Conservation (phyloP, 2,797 vertebrate species). For the Catamblyrhynchus diadema region DNA sequence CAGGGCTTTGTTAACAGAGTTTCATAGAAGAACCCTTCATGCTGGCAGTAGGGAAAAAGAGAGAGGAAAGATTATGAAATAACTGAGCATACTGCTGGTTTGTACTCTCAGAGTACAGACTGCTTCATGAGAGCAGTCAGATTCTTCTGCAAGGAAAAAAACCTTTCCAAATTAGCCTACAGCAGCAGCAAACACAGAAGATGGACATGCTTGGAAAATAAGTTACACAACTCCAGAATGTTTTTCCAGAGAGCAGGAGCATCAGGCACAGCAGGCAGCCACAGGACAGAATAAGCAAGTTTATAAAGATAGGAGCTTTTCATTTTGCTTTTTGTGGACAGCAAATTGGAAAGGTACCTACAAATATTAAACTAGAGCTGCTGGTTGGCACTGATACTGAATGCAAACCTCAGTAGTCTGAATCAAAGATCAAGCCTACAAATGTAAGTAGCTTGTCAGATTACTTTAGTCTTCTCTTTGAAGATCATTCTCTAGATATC, state of each 20-base stretch:
- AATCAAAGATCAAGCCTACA: not conserved
- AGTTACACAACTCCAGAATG: not conserved
- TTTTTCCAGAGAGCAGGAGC: not conserved
- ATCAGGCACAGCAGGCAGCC: not conserved
- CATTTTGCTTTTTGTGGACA: not conserved
- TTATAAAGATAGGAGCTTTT: not conserved
- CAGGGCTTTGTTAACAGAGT: not conserved
- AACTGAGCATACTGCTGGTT: not conserved
- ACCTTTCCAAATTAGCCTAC: not conserved
- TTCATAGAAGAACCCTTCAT: not conserved
- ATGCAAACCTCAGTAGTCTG: not conserved
- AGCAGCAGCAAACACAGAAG: not conserved
- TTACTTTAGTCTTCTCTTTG: not conserved
- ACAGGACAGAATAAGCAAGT: not conserved
- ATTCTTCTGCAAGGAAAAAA: not conserved
- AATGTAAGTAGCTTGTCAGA: not conserved
- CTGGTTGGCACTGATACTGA: not conserved
- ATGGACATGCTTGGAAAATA: not conserved
- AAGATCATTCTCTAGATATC: not conserved
- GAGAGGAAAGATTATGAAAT: not conserved
- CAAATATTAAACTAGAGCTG: not conserved
- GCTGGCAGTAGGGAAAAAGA: not conserved
- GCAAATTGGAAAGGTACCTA: not conserved
- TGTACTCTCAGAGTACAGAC: not conserved
- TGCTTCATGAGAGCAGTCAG: not conserved